These are phyloP conservation scores for Trichopria drosophilae DNA, from an alignment of 2,888 invertebrate species.

Conservation along the genomic window DNA sequence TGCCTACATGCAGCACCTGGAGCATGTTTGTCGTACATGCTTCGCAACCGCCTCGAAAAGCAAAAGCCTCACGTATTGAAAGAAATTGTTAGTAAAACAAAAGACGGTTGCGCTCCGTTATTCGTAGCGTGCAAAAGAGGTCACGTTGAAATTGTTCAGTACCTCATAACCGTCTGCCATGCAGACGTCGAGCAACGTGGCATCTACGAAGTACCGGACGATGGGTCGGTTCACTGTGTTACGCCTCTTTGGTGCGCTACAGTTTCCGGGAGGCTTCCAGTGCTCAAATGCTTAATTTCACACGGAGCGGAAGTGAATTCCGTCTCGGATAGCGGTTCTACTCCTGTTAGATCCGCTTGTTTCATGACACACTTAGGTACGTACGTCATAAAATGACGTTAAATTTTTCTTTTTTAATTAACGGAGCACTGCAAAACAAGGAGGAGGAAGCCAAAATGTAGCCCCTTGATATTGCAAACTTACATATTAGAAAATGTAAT, in stretches of 20 bases:
- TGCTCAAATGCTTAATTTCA: constrained; percentile 76
- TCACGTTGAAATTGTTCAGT: constrained; percentile 82
- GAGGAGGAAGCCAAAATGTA: no score
- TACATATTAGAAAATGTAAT: no score
- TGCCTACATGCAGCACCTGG: constrained; percentile 71
- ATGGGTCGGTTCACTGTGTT: constrained; percentile 77
- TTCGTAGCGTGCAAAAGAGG: constrained; percentile 80
- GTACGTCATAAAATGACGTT: no score
- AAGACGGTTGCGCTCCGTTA: constrained; percentile 79
- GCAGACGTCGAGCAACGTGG: constrained; percentile 87
- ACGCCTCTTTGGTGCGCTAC: constrained; percentile 93
- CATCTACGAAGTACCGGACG: constrained; percentile 81
- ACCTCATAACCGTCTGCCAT: constrained; percentile 77
- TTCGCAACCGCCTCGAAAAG: constrained; percentile 64
- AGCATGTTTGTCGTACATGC: constrained; percentile 64
- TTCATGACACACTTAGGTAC: constrained; percentile 87
- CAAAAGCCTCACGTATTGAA: constrained; percentile 66
- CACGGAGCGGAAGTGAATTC: constrained; percentile 86
- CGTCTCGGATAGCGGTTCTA: constrained; percentile 83
- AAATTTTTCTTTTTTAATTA: no score
- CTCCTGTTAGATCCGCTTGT: constrained; percentile 88
- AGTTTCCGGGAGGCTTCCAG: constrained; percentile 78
- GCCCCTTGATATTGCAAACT: no score
- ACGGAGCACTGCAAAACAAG: no score
- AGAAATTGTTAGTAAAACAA: constrained; percentile 70